Evolutionary conservation across 1,140 invertebrate species (phyloP), one percentile per base, ranked within the genome.

Genomic region (Cryptotermes secundus): DNA sequence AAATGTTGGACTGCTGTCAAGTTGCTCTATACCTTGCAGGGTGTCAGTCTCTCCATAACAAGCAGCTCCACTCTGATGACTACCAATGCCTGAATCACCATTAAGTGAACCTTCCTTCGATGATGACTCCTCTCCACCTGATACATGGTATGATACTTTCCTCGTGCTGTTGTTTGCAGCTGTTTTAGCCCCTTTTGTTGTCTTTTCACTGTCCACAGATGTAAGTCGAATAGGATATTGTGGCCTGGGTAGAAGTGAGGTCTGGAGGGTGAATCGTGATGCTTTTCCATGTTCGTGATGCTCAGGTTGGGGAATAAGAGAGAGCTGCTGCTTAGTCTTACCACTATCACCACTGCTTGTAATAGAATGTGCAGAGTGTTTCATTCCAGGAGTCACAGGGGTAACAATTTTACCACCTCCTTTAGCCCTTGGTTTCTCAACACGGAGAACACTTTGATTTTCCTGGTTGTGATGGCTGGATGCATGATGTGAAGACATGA

Each of bases 251-350:
- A 96, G 88, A 85, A 95, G 93, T 81, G 92, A 94, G 10, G 94
- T 93, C 83, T 95, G 94, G 83, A 96, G 89, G 10, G 94, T 96
- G 86, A 94, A 96, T 88, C 93, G 95, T 72, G 92, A 90, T 53
- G 85, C 82, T 45, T 38, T 38, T 3, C 38, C 81, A 53, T 35
- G 36, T 59, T 84, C 72, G 65, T 35, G 35, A 35, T 88, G 87
- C 0, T 89, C 86, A 1, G 88, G 87, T 81, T 90, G 88, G 14
- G 88, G 87, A 83, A 89, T 88, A 22, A 86, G 86, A 6, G 87
- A 86, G 3, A 80, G 45, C 72, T 86, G 26, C 26, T 45, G 34
- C n/a, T 45, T 36, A 9, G 59, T 10, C n/a, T 72, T 72, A 14
- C 7, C 26, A n/a, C 59, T 16, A 72, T 31, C 59, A 72, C 59